Percentiles rank a stretch among this genome's conserved stretches.
These are phyloP conservation scores for Thryonomys swinderianus DNA, from an alignment of 2,113 vertebrate species.

Conservation along the genomic window DNA sequence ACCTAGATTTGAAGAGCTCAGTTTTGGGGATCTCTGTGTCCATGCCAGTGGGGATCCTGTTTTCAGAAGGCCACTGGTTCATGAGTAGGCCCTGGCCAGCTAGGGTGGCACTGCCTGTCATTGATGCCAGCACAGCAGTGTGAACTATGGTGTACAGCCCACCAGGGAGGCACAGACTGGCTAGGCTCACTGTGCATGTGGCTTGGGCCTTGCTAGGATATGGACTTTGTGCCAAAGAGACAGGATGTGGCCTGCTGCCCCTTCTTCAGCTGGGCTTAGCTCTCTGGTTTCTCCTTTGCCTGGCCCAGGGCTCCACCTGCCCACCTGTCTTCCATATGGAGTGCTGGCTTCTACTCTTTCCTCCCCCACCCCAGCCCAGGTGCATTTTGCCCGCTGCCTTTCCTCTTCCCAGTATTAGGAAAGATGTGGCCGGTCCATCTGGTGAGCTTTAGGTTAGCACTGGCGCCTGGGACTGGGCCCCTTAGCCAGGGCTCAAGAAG, in stretches of 20 bases:
- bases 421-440: neutral
- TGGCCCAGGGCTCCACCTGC: neutral
- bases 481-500: neutral
- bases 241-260: neutral
- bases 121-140: neutral
- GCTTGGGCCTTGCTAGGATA: neutral
- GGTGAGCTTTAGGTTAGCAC: neutral
- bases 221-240: neutral
- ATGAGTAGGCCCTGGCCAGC: no score
- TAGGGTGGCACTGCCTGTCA: neutral
- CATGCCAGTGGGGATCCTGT: neutral
- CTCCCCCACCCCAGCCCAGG: neutral
- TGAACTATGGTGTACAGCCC: neutral
- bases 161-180: neutral
- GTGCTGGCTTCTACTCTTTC: neutral
- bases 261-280: neutral
- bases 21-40: neutral
- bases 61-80: neutral
- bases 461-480: neutral
- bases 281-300: neutral
- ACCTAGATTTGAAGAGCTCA: slow-evolving; percentile 27
- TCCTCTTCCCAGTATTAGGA: neutral
- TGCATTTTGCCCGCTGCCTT: neutral
- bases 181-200: neutral
- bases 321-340: slow-evolving; percentile 52